These are phyloP conservation scores for Pristis pectinata DNA, from an alignment of 2,797 vertebrate species.

Conservation along the genomic window DNA sequence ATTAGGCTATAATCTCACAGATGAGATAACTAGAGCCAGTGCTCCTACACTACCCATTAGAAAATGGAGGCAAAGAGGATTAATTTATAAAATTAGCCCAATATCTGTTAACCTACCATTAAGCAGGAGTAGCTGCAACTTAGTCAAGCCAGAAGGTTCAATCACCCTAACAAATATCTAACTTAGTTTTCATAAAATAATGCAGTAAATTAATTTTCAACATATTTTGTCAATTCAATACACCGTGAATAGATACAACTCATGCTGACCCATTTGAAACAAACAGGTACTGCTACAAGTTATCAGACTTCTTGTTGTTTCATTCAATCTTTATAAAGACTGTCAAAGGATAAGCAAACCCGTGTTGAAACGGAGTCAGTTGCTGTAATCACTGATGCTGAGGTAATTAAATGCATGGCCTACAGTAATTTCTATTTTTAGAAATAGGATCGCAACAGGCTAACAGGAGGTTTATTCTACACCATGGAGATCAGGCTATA, in stretches of 20 bases:
- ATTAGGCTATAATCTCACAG: neutral
- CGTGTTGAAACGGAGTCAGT: neutral
- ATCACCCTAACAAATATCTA: neutral
- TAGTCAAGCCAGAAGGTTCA: neutral
- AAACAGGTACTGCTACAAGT: neutral
- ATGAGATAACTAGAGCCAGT: neutral
- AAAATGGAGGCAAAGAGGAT: neutral
- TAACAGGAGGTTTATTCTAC: neutral
- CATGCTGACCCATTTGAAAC: neutral
- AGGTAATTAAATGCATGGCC: constrained; percentile 24
- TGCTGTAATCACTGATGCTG: constrained; percentile 22
- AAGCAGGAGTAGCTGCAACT: neutral
- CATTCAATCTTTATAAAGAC: neutral
- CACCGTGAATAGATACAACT: neutral
- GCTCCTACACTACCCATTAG: neutral
- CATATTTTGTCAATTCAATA: neutral
- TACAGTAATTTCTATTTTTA: constrained; percentile 8
- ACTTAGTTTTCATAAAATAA: neutral
- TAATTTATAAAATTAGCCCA: neutral
- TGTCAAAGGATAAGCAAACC: constrained; percentile 17
- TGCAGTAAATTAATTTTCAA: neutral
- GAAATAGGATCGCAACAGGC: constrained; percentile 16
- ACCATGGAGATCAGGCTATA: neutral
- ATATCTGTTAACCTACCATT: neutral
- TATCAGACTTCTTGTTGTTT: neutral